Evolutionary conservation across 2,113 vertebrate genomes (phyloP).

Genomic region (Numida meleagris): DNA sequence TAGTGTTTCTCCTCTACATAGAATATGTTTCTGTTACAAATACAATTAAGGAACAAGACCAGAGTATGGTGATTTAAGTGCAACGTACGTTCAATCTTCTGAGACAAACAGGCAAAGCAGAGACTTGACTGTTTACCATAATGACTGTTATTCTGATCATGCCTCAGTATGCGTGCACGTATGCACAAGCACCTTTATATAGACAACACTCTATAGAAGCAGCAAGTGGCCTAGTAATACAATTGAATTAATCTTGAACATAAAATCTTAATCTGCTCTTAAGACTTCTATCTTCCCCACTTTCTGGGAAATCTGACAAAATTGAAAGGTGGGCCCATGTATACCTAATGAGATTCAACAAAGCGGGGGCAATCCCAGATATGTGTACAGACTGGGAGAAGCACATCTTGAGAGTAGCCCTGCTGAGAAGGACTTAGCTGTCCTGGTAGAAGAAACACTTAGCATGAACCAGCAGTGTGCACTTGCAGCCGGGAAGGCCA

Average conservation of each 20-base stretch:
- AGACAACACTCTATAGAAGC: neutral
- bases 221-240: neutral
- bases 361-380: too few species aligned
- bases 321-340: too few species aligned
- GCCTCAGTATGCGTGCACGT: fast-evolving
- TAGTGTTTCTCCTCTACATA: neutral
- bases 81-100: neutral
- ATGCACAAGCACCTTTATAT: fast-evolving
- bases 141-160: neutral
- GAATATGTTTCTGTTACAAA: neutral
- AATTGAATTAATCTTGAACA: neutral
- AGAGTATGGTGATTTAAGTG: neutral
- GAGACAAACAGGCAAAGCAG: neutral
- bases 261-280: neutral
- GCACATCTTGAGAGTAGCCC: too few species aligned
- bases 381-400: too few species aligned
- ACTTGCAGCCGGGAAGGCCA: too few species aligned
- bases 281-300: neutral
- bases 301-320: neutral
- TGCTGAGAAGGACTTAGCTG: too few species aligned
- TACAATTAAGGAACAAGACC: neutral
- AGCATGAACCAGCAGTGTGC: too few species aligned
- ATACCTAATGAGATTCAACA: too few species aligned
- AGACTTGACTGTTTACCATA: neutral
- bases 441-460: too few species aligned